A percentile compares a stretch with the other conserved stretches of the same genome.
Evolutionary conservation across 2,888 invertebrate genomes (phyloP).

Genomic region (Mystacides longicornis): DNA sequence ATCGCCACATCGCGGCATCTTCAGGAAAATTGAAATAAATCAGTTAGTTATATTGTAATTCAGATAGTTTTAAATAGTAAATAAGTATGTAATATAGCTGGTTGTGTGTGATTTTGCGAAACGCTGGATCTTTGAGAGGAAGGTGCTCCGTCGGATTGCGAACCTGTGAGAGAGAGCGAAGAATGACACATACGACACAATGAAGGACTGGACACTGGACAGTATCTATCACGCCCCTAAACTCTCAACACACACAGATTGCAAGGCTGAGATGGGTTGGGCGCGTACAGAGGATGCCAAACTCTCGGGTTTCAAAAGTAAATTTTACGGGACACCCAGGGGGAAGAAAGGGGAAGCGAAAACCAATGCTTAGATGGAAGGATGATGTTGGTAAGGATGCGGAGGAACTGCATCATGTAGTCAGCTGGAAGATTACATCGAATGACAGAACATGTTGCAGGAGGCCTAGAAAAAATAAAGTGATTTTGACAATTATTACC

Average conservation of each 20-base stretch:
- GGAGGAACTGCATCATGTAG: not conserved
- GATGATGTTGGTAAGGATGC: not conserved
- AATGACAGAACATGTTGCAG: not conserved
- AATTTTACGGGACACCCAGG: not conserved
- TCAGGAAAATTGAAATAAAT: too few species aligned
- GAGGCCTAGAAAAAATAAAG: too few species aligned
- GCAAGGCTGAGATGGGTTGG: not conserved
- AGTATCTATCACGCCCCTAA: not conserved
- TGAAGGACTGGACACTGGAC: not conserved
- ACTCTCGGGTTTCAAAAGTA: not conserved
- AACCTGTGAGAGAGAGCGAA: not conserved
- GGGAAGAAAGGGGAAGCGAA: not conserved
- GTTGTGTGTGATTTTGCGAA: too few species aligned
- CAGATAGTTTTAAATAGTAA: too few species aligned
- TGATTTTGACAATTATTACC: too few species aligned
- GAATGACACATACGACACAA: not conserved
- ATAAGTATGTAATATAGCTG: too few species aligned
- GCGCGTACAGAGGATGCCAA: not conserved
- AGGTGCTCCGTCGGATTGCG: not conserved
- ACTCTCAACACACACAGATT: not conserved
- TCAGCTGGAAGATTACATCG: not conserved
- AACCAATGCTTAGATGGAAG: not conserved
- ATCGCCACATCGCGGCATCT: too few species aligned
- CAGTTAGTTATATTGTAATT: too few species aligned
- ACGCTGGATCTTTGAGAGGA: not conserved